These are phyloP conservation scores for Drosophila anceps DNA, from an alignment of 2,888 invertebrate genomes.

Conservation along the genomic window DNA sequence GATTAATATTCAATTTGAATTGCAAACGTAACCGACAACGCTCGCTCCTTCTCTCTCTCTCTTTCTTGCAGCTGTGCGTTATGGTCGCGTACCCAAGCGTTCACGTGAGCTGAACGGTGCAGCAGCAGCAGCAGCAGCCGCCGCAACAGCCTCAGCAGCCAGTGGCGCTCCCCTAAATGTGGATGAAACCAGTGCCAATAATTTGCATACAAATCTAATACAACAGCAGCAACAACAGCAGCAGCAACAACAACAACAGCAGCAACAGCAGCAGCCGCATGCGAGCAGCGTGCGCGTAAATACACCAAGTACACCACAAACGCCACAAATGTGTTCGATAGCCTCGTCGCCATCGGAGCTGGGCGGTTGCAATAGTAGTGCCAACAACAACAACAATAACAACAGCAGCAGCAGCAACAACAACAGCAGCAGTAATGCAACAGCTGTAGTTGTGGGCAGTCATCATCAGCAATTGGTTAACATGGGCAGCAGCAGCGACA, in stretches of 20 bases:
- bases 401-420: conserved; percentile 62
- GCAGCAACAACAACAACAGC: conserved; percentile 57
- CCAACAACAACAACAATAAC: conserved; percentile 77
- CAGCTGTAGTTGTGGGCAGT: conserved; percentile 72
- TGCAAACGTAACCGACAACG: background rate
- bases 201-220: conserved; percentile 63
- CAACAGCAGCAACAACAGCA: conserved; percentile 60
- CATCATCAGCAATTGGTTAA: conserved; percentile 70
- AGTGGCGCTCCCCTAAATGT: conserved; percentile 67
- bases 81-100: conserved; percentile 98
- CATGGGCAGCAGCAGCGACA: conserved; percentile 63
- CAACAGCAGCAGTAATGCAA: conserved; percentile 71
- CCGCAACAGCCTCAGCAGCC: conserved; percentile 50
- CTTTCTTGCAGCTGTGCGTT: conserved; percentile 93
- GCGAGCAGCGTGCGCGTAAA: conserved; percentile 83
- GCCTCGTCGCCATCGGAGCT: conserved; percentile 85
- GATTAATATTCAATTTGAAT: conserved; percentile 11
- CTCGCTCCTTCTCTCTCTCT: background rate
- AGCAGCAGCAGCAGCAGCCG: conserved; percentile 58
- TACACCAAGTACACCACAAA: conserved; percentile 87
- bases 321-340: conserved; percentile 86
- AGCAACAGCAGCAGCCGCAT: conserved; percentile 71
- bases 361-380: conserved; percentile 83
- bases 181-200: conserved; percentile 68
- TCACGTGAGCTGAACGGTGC: conserved; percentile 91